These are phyloP conservation scores for Amphibalanus amphitrite DNA, from an alignment of 1,140 invertebrate genomes.

Conservation along the genomic window DNA sequence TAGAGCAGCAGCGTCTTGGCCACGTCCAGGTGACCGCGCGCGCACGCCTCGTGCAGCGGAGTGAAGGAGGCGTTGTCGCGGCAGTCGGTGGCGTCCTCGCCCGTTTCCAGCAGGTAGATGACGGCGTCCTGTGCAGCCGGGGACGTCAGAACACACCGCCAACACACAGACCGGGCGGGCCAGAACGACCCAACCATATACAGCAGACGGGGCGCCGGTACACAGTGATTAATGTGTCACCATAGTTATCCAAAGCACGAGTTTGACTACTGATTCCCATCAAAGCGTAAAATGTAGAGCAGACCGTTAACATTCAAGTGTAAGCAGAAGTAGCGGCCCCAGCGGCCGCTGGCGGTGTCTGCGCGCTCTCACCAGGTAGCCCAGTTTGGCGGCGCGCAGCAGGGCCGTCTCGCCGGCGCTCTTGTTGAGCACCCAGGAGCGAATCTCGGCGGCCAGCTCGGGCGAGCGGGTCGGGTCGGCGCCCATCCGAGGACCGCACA, in stretches of 20 bases:
- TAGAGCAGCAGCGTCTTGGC: conserved; percentile 64
- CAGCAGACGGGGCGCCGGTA: too few relatives aligned
- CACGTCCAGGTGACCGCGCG: conserved; percentile 66
- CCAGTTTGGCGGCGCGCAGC: conserved; percentile 70
- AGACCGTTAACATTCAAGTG: too few relatives aligned
- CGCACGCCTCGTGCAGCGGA: conserved; percentile 76
- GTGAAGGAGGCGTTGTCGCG: conserved; percentile 90
- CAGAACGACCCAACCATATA: too few relatives aligned
- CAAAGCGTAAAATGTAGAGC: not conserved
- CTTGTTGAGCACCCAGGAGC: conserved; percentile 80
- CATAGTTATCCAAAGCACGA: too few relatives aligned
- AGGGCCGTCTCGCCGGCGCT: conserved; percentile 79
- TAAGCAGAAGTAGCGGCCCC: too few relatives aligned
- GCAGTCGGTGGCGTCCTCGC: conserved; percentile 58
- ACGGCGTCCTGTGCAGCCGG: conserved; percentile 52
- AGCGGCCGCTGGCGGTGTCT: too few relatives aligned
- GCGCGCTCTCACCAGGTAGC: conserved; percentile 44
- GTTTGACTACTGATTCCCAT: too few relatives aligned
- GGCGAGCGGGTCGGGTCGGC: not conserved
- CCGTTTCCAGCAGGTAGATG: conserved; percentile 69
- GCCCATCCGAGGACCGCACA: not conserved
- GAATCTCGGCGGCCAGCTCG: conserved; percentile 46
- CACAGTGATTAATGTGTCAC: too few relatives aligned
- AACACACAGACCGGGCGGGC: not conserved
- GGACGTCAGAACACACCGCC: not conserved